Base-by-base conservation (phyloP, 2,113 vertebrate genomes). In the Gadus chalcogrammus region DNA sequence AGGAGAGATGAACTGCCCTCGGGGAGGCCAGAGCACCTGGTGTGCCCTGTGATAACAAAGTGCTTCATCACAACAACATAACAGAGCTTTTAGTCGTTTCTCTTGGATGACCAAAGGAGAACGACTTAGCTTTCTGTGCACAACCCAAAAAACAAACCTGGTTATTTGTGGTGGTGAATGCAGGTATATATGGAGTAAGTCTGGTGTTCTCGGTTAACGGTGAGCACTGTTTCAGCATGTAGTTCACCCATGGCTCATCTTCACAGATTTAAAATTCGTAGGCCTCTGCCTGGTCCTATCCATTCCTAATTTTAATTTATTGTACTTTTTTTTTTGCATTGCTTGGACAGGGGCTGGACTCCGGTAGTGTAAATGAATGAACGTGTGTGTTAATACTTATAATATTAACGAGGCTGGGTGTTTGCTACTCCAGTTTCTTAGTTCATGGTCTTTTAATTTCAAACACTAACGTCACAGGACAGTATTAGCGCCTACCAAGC, bases 261-360 rank as follows among this genome's bases (percentile, higher is more conserved):
- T 35, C 65, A 67, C 64, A 42, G 62, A 61, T 48, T 70, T 76
- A 73, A 75, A 76, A 80, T 62, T 55, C 35, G 64, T 58, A 35
- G 62, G 65, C 62, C n/a, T 1, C 59, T 69, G 66, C 31, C 64
- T 27, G 22, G n/a, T 68, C 65, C 71, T 27, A 48, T 9, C 42
- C 42, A 48, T 48, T 48, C 42, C 11, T 9, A 11, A 48, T 48
- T 48, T 48, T 48, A 6, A 53, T 64, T 31, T 76, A 24, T 17
- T 16, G 66, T 27, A 58, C 64, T 78, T 60, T 62, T 60, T 62
- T 42, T 64, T 65, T 9, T 20, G 61, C 59, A 71, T 42, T 62
- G 38, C 31, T 74, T 69, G 56, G 20, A 59, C 72, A 76, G 82
- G 87, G 84, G 87, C 89, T 69, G 90, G 89, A 76, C 85, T 85